Conservation (phyloP, 2,113 vertebrate species). For the Tyto alba region DNA sequence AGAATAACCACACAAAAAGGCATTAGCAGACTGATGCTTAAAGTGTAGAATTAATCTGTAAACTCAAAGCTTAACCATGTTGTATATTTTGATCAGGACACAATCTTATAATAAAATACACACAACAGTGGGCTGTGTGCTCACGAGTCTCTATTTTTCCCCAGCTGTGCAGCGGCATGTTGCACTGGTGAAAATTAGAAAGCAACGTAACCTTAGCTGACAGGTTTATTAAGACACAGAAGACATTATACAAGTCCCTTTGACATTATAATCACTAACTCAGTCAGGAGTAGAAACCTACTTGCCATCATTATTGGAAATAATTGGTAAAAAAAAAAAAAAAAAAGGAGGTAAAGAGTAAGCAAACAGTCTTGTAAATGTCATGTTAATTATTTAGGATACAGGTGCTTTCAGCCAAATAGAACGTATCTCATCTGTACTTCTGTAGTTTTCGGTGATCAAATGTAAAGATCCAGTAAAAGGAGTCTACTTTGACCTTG, state of each 20-base stretch:
- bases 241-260: constrained; percentile 67
- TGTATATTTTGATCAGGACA: not conserved
- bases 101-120: not conserved
- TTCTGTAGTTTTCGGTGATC: not conserved
- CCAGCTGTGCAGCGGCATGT: constrained; percentile 27
- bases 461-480: not conserved
- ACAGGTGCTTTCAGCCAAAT: constrained; percentile 19
- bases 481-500: not conserved
- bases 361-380: constrained; percentile 47
- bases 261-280: constrained; percentile 69
- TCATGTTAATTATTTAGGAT: constrained; percentile 61
- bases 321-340: constrained; percentile 64
- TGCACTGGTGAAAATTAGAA: constrained; percentile 63
- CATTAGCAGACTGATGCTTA: not conserved
- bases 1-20: not conserved
- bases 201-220: constrained; percentile 65
- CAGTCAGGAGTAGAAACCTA: constrained; percentile 61
- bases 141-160: not conserved
- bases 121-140: not conserved
- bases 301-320: constrained; percentile 70
- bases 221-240: constrained; percentile 74
- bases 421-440: not conserved
- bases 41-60: not conserved
- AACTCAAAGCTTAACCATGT: not conserved
- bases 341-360: not conserved